Evolutionary conservation across 2,888 invertebrate species (phyloP).

Genomic region (Tholera decimalis): DNA sequence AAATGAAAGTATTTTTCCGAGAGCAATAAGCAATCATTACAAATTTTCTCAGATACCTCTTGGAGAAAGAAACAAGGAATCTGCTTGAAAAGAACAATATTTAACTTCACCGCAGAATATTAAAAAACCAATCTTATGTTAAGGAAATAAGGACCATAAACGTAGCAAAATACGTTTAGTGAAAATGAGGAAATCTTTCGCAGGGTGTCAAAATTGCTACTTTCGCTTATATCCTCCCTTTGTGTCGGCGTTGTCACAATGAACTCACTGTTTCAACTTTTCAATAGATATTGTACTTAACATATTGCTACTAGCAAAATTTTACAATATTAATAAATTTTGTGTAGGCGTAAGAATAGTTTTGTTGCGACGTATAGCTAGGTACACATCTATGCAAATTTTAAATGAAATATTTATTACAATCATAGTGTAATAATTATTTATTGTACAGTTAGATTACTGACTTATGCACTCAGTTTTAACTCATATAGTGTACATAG

Average conservation of each 20-base stretch:
- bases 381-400: too few species aligned
- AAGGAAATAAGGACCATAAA: slow-evolving; percentile 53
- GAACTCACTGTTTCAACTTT: slow-evolving; percentile 76
- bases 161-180: slow-evolving; percentile 60
- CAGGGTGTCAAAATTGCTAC: slow-evolving; percentile 85
- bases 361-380: not conserved
- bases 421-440: too few species aligned
- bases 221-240: slow-evolving; percentile 80
- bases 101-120: slow-evolving; percentile 25
- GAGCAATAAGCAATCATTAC: slow-evolving; percentile 34
- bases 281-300: slow-evolving; percentile 71
- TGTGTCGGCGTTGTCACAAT: slow-evolving; percentile 79
- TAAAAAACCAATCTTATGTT: slow-evolving; percentile 43
- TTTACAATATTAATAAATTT: slow-evolving; percentile 20
- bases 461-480: too few species aligned
- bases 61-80: slow-evolving; percentile 76
- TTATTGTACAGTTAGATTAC: too few species aligned
- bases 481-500: too few species aligned
- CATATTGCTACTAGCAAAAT: slow-evolving; percentile 45
- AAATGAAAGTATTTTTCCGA: slow-evolving; percentile 8
- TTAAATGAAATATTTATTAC: too few species aligned
- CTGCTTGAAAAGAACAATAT: slow-evolving; percentile 72
- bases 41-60: slow-evolving; percentile 61
- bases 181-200: slow-evolving; percentile 74
- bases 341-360: not conserved